These are phyloP conservation scores for Sebastolobus altivelis DNA, from an alignment of 2,797 vertebrate genomes.

Conservation along the genomic window DNA sequence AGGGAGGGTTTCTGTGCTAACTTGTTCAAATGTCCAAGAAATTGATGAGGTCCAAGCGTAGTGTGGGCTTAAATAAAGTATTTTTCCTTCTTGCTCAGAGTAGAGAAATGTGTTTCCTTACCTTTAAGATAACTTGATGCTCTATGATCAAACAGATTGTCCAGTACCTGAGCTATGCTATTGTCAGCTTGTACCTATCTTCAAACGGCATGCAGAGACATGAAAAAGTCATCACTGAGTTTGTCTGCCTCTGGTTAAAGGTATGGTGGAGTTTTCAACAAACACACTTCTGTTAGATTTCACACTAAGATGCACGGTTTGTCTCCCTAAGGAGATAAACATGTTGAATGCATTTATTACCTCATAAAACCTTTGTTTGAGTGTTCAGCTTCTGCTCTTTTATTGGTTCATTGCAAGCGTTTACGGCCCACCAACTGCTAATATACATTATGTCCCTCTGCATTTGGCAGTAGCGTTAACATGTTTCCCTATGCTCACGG, in stretches of 20 bases:
- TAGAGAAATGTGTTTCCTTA: neutral
- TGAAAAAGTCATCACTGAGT: neutral
- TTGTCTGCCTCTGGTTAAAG: constrained; percentile 3
- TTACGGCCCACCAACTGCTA: constrained; percentile 20
- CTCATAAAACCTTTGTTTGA: constrained; percentile 18
- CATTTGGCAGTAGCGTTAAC: neutral
- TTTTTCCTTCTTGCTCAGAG: constrained; percentile 1
- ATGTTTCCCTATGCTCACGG: neutral
- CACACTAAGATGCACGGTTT: constrained; percentile 8
- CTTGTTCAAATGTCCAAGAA: constrained; percentile 9
- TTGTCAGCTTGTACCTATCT: neutral
- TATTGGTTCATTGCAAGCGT: constrained; percentile 8
- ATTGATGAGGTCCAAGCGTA: neutral
- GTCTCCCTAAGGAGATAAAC: constrained; percentile 9
- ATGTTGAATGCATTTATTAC: constrained; percentile 7
- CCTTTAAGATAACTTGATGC: neutral
- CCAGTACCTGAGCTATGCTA: neutral
- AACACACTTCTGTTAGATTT: constrained; percentile 11
- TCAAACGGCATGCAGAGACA: neutral
- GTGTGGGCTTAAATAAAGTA: neutral
- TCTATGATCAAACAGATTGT: neutral
- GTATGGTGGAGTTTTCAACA: neutral
- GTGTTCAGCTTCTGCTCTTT: constrained; percentile 15
- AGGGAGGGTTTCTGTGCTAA: constrained; percentile 8
- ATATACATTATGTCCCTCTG: constrained; percentile 9